Evolutionary conservation across 2,888 invertebrate species (phyloP), one percentile per base, ranked within the genome.

Genomic region (Cryptophagus acutangulus): DNA sequence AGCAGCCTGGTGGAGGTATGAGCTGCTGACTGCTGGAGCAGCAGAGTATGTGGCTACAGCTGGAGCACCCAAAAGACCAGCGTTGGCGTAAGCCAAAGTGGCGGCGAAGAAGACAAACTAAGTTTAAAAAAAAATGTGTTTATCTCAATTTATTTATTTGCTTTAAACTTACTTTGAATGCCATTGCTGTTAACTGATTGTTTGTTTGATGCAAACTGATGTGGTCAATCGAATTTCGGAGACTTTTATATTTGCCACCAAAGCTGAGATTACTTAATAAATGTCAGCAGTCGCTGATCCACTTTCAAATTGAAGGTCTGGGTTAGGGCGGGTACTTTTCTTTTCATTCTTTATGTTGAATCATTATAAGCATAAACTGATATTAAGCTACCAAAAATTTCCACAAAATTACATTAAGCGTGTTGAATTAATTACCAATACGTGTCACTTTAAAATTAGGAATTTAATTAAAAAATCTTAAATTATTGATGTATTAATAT

Each of bases 41-140:
- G 55, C 58, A 30, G 54, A 49, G 41, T 58, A 54, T 5, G 55
- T 55, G 40, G 59, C 57, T 5, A 57, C 53, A 20, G 69, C 69
- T 46, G 71, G 73, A 33, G 62, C 55, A 33, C 46, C 41, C 12
- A 79, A 62, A 54, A 74, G 62, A 48, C 82, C 81, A 40, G 81
- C 81, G 60, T 74, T 74, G 58, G 76, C 78, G 49, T 74, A 71
- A 55, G 79, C 76, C 67, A 78, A 73, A 56, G 74, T 70, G 62
- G 78, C 74, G 61, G 74, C 69, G 59, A 82, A 66, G 39, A 77
- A 65, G 51, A 79, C 60, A 50, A 78, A 69, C 77, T 70, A 28
- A 35, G 10, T 26, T 20, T 13, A 16, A 36, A n/a, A 29, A n/a
- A 14, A 20, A 26, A 31, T 13, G 15, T 36, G 3, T 17, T 14